Evolutionary conservation across 2,113 vertebrate genomes (phyloP).

Genomic region (Gila orcuttii): DNA sequence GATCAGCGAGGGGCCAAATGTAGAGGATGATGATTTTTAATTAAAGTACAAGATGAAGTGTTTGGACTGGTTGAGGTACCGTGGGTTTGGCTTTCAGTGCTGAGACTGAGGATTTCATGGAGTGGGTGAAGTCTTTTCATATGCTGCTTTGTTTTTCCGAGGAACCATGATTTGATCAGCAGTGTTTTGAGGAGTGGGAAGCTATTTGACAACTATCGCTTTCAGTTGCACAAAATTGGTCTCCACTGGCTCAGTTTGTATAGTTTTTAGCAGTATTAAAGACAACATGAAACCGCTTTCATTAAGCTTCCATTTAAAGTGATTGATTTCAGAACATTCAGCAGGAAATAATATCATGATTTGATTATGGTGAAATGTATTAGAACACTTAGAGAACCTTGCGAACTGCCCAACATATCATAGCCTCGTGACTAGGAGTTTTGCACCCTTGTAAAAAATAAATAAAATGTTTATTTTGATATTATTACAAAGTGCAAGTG

Average conservation of each 20-base stretch:
- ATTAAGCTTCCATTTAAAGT: background rate
- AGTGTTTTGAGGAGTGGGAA: slow-evolving; percentile 23
- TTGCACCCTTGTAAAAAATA: no score
- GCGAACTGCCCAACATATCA: no score
- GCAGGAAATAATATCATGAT: background rate
- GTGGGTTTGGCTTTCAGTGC: slow-evolving; percentile 12
- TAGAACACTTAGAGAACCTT: no score
- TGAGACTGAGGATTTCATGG: background rate
- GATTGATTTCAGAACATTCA: background rate
- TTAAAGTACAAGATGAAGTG: background rate
- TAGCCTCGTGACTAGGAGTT: no score
- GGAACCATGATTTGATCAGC: background rate
- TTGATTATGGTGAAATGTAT: background rate
- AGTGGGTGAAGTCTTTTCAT: background rate
- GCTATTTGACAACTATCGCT: background rate
- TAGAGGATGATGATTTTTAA: background rate
- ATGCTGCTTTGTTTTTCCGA: background rate
- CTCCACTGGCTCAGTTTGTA: background rate
- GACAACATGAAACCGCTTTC: background rate
- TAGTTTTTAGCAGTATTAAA: background rate
- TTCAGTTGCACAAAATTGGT: background rate
- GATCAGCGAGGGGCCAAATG: background rate
- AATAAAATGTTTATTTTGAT: background rate
- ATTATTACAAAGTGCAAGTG: background rate
- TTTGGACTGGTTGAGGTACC: background rate